Conservation (phyloP, 2,797 vertebrate species). For the Prunella strophiata region DNA sequence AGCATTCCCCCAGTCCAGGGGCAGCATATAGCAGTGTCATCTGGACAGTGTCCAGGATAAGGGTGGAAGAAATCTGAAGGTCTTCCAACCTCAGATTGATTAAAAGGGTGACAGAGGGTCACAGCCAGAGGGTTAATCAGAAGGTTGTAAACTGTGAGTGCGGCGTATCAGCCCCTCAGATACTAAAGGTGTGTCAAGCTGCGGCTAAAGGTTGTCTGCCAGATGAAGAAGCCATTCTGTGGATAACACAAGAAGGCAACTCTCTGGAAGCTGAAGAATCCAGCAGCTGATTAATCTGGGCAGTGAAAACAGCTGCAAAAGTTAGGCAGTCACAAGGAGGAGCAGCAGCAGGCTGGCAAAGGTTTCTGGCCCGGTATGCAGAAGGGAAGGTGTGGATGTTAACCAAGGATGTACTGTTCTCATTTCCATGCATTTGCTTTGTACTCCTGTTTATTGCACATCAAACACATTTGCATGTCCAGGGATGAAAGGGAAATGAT, state of each 20-base stretch:
- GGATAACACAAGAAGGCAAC: not conserved
- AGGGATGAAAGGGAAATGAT: slow-evolving; percentile 55
- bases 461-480: slow-evolving; percentile 36
- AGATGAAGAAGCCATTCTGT: not conserved
- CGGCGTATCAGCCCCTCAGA: accelerated
- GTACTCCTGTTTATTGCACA: not conserved
- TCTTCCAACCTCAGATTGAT: not conserved
- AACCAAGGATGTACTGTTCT: not conserved
- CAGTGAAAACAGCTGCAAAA: not conserved
- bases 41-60: not conserved
- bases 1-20: not conserved
- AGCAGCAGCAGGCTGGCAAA: not conserved
- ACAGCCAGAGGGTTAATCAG: not conserved
- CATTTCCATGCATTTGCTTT: slow-evolving; percentile 60
- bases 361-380: not conserved
- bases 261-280: not conserved
- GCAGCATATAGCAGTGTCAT: not conserved
- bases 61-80: not conserved
- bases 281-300: not conserved
- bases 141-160: not conserved
- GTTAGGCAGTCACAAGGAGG: not conserved
- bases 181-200: not conserved
- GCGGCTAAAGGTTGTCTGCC: not conserved
- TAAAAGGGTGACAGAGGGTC: not conserved
- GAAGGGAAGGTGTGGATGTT: not conserved